phyloP scores from a whole-genome alignment of 2,797 vertebrate species.

The Cyprinodon diabolis region DNA sequence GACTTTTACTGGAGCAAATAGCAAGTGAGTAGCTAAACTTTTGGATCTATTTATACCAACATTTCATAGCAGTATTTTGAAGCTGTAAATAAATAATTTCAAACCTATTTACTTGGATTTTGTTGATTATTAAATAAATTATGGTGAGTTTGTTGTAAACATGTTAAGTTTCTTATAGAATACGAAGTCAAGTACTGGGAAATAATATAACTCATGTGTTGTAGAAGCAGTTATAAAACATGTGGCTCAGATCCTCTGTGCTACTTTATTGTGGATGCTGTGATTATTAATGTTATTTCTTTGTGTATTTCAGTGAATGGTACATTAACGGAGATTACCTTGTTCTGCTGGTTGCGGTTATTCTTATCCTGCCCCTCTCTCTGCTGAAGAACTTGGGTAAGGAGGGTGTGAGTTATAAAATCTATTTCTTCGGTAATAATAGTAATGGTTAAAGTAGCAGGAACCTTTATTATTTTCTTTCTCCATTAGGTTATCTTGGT shows the following conservation, averaged over 20 bases:
- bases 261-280: constrained; percentile 27
- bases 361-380: constrained; percentile 93
- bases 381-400: constrained; percentile 94
- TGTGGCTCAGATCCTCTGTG: constrained; percentile 18
- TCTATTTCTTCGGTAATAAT: not conserved
- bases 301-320: constrained; percentile 84
- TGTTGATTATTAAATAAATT: too few species aligned
- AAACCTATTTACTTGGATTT: too few species aligned
- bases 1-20: constrained; percentile 81
- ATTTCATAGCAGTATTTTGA: too few species aligned
- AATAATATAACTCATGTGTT: too few species aligned
- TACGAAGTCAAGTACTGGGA: too few species aligned
- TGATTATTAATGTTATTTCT: not conserved
- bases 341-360: constrained; percentile 87
- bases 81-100: too few species aligned
- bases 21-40: constrained; percentile 79
- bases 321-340: constrained; percentile 93
- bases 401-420: constrained; percentile 1
- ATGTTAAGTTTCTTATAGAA: too few species aligned
- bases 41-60: not conserved
- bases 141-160: too few species aligned
- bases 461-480: not conserved
- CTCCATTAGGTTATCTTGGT: constrained; percentile 90
- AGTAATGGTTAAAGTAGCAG: not conserved
- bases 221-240: too few species aligned